A percentile compares a stretch with the other conserved stretches of the same genome.
These are phyloP conservation scores for Gymnosoma rotundatum DNA, from an alignment of 2,888 invertebrate genomes.

Conservation along the genomic window DNA sequence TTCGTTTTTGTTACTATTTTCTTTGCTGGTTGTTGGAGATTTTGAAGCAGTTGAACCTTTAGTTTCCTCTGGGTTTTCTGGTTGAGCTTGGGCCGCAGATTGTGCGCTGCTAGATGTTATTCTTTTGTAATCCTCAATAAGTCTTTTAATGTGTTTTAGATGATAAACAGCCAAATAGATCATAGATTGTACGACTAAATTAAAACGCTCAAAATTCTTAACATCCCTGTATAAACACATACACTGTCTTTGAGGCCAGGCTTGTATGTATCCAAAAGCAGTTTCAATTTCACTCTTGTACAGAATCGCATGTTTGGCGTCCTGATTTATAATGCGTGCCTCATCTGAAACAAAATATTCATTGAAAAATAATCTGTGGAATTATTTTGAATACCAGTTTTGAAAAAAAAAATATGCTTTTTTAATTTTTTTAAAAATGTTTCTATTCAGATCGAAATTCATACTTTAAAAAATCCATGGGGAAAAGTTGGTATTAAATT, in stretches of 20 bases:
- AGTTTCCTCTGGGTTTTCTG: slow-evolving; percentile 27
- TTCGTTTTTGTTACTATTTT: slow-evolving; percentile 36
- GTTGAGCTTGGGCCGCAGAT: slow-evolving; percentile 41
- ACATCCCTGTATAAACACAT: slow-evolving; percentile 97
- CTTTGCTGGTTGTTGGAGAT: slow-evolving; percentile 24
- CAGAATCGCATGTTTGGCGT: slow-evolving; percentile 88
- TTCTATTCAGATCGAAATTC: too few relatives aligned
- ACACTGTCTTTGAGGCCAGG: slow-evolving; percentile 96
- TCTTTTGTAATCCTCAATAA: slow-evolving; percentile 82
- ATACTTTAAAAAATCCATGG: too few relatives aligned
- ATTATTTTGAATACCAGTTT: too few relatives aligned
- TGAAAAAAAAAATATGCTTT: too few relatives aligned
- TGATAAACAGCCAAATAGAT: slow-evolving; percentile 92
- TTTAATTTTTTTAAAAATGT: too few relatives aligned
- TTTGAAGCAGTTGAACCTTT: slow-evolving; percentile 69
- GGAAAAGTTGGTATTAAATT: too few relatives aligned
- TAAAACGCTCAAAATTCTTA: slow-evolving; percentile 95
- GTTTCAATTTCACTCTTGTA: slow-evolving; percentile 91
- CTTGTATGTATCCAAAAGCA: slow-evolving; percentile 91
- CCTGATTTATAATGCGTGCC: slow-evolving; percentile 89
- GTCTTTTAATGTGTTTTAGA: slow-evolving; percentile 88
- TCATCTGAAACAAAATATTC: slow-evolving; percentile 85
- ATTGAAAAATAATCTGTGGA: background rate
- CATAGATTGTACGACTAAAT: slow-evolving; percentile 93
- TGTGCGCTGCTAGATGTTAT: slow-evolving; percentile 74